Evolutionary conservation across 2,888 invertebrate genomes (phyloP), one percentile per base, ranked within the genome.

Genomic region (Chouioia cunea): DNA sequence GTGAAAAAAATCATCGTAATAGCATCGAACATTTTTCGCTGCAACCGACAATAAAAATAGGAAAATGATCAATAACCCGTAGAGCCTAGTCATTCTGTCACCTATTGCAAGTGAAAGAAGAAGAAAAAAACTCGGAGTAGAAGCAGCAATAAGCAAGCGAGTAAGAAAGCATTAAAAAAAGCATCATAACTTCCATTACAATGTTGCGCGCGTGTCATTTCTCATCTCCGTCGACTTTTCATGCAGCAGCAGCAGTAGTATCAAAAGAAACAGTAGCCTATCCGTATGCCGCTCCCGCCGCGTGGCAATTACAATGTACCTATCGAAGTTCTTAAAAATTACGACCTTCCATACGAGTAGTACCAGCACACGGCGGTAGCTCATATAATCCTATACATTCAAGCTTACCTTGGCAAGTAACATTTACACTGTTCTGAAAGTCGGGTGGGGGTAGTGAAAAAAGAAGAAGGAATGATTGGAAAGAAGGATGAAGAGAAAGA

Each of bases 301-400:
- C 43, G 22, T 44, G 56, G 46, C 65, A 71, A 71, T 71, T 71
- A 71, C 70, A 71, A 71, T 71, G 70, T 71, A 66, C 52, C 70
- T 62, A 71, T 71, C 70, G 65, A 60, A 66, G 70, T 71, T 57
- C 62, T 71, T 71, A 71, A 71, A 71, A 71, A 66, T 71, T 65
- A 71, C 62, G 65, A 66, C 56, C 65, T 65, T 65, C 65, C 67
- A 52, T 64, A 15, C 64, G 20, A 43, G 57, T 63, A 74, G 56
- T 63, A 70, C 65, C 59, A 59, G 48, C 65, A 60, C 62, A 48
- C 58, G 63, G 58, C 64, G 65, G 65, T 65, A 50, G 60, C 60
- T 62, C 69, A 18, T 36, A 36, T 64, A 63, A 57, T 52, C 62
- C 43, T 63, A 18, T 48, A 27, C 46, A 36, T 36, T 10, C 36